Evolutionary conservation across 1,140 invertebrate species (phyloP).

Genomic region (Drosophila busckii): DNA sequence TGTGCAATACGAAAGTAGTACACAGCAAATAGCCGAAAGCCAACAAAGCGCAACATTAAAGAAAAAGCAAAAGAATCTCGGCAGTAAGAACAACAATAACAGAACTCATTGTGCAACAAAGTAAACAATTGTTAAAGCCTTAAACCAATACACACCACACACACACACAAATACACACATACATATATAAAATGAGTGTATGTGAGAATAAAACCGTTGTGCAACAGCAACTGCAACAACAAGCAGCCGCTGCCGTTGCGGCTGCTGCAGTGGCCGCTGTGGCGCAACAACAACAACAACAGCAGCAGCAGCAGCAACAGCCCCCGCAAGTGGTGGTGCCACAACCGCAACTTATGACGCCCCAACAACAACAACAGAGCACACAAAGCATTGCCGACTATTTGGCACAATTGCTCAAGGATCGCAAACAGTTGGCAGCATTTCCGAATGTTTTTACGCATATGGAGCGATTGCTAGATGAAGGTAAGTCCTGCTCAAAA

Average conservation of each 20-base stretch:
- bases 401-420: slow-evolving; percentile 99
- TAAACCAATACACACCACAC: slow-evolving; percentile 16
- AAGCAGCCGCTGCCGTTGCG: slow-evolving; percentile 49
- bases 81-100: slow-evolving; percentile 12
- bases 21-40: slow-evolving; percentile 44
- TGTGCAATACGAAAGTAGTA: slow-evolving; percentile 56
- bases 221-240: slow-evolving; percentile 68
- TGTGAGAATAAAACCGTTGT: slow-evolving; percentile 83
- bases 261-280: slow-evolving; percentile 45
- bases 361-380: slow-evolving; percentile 83
- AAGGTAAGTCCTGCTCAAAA: slow-evolving; percentile 85
- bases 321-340: slow-evolving; percentile 52
- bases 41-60: slow-evolving; percentile 34
- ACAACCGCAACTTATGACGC: slow-evolving; percentile 81
- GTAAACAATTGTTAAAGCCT: slow-evolving; percentile 48
- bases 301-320: slow-evolving; percentile 52
- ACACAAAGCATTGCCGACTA: slow-evolving; percentile 99
- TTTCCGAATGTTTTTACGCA: slow-evolving; percentile 99
- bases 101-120: slow-evolving; percentile 40
- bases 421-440: slow-evolving; percentile 99
- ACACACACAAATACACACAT: slow-evolving; percentile 24
- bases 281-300: slow-evolving; percentile 37
- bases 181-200: slow-evolving; percentile 81
- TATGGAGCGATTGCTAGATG: slow-evolving; percentile 98
- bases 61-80: slow-evolving; percentile 61